Evolutionary conservation across 2,888 invertebrate genomes (phyloP).

Genomic region (Platynereis dumerilii): DNA sequence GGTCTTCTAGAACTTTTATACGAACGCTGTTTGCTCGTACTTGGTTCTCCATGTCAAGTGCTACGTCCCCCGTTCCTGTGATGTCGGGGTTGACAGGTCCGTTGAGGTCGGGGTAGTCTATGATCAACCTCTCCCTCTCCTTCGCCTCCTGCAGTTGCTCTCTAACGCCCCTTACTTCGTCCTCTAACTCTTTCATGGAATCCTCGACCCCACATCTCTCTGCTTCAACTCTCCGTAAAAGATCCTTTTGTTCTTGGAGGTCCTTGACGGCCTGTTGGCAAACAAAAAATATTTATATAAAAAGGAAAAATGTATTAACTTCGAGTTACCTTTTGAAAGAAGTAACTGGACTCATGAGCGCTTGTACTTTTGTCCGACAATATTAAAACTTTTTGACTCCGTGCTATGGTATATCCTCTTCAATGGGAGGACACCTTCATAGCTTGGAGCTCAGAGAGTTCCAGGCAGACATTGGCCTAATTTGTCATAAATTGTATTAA

Average conservation of each 20-base stretch:
- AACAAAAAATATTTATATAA: background rate
- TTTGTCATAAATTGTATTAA: too few species aligned
- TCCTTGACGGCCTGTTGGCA: background rate
- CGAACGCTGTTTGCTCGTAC: conserved; percentile 58
- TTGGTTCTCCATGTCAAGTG: conserved; percentile 61
- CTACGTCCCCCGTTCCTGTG: conserved; percentile 57
- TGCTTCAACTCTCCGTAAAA: background rate
- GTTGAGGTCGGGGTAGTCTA: conserved; percentile 62
- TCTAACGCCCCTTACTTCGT: conserved; percentile 20
- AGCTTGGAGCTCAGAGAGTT: too few species aligned
- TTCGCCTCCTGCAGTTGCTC: conserved; percentile 24
- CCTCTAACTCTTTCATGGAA: conserved; percentile 13
- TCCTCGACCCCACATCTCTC: conserved; percentile 46
- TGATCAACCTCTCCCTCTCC: conserved; percentile 52
- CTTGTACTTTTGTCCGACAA: too few species aligned
- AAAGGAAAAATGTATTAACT: background rate
- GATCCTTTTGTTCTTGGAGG: background rate
- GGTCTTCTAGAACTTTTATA: conserved; percentile 55
- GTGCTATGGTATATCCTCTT: too few species aligned
- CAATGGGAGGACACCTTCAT: too few species aligned
- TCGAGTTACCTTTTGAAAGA: background rate
- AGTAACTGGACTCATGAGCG: too few species aligned
- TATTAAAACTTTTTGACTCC: too few species aligned
- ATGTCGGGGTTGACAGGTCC: conserved; percentile 58
- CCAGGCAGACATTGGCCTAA: too few species aligned